Conservation (phyloP, 1,140 invertebrate genomes). For the Gryllus bimaculatus region DNA sequence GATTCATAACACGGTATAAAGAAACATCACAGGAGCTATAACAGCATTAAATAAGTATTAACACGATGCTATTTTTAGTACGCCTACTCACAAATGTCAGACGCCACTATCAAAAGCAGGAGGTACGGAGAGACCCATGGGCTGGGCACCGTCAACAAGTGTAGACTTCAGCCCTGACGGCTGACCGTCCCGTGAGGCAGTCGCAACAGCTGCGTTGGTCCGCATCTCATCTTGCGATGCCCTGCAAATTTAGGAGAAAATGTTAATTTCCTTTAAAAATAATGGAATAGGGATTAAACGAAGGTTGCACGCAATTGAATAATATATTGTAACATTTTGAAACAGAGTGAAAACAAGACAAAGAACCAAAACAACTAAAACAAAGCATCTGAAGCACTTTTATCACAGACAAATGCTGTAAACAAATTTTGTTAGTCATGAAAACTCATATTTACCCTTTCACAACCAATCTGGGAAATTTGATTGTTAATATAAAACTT, state of each 20-base stretch:
- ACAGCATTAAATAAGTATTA: not conserved
- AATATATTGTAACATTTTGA: not conserved
- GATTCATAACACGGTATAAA: not conserved
- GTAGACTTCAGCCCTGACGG: slow-evolving; percentile 45
- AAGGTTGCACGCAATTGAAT: slow-evolving; percentile 9
- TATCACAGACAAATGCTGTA: too few relatives aligned
- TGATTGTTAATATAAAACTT: too few relatives aligned
- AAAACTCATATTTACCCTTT: too few relatives aligned
- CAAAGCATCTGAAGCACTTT: too few relatives aligned
- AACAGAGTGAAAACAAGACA: too few relatives aligned
- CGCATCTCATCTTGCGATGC: slow-evolving; percentile 63
- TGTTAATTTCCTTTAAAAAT: not conserved
- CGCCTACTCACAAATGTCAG: slow-evolving; percentile 7
- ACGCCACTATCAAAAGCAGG: slow-evolving; percentile 48
- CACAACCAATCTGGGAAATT: too few relatives aligned
- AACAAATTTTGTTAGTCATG: too few relatives aligned
- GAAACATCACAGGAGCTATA: not conserved
- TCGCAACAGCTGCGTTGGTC: slow-evolving; percentile 33
- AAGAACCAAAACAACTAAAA: too few relatives aligned
- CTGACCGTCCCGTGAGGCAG: slow-evolving; percentile 25
- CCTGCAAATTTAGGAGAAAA: slow-evolving; percentile 36
- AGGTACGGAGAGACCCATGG: slow-evolving; percentile 56
- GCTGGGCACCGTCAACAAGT: slow-evolving; percentile 66
- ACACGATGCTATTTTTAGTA: not conserved
- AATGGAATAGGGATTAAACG: not conserved